phyloP scores from a whole-genome alignment of 2,797 vertebrate species.

The Alcedo atthis region DNA sequence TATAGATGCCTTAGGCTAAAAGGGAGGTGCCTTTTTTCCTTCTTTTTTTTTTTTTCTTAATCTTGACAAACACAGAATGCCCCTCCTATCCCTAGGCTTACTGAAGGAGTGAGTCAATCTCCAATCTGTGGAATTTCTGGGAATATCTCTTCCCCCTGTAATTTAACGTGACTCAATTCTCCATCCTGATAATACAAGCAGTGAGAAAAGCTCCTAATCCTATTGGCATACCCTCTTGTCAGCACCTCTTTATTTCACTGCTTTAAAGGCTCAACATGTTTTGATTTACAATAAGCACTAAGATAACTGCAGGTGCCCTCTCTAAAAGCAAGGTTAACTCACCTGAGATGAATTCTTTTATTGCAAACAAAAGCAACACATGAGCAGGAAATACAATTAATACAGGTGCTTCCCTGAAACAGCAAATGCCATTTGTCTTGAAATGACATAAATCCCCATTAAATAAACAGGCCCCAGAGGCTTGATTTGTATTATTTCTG shows the following conservation, averaged over 20 bases:
- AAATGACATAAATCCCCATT: conserved; percentile 68
- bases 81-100: conserved; percentile 69
- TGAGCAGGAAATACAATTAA: conserved; percentile 84
- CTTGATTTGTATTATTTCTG: conserved; percentile 69
- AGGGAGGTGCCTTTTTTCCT: conserved; percentile 63
- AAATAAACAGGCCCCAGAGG: conserved; percentile 66
- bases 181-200: conserved; percentile 76
- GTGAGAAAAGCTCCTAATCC: conserved; percentile 83
- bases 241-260: conserved; percentile 82
- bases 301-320: conserved; percentile 85
- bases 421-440: conserved; percentile 73
- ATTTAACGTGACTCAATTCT: conserved; percentile 82
- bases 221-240: conserved; percentile 81
- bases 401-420: conserved; percentile 82
- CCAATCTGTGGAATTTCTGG: conserved; percentile 81
- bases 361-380: conserved; percentile 79
- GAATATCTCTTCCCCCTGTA: conserved; percentile 79
- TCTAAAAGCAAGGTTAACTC: conserved; percentile 85
- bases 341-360: conserved; percentile 84
- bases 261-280: conserved; percentile 85
- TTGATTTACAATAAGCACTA: conserved; percentile 82
- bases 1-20: conserved; percentile 77
- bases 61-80: conserved; percentile 34
- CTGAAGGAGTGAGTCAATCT: conserved; percentile 73
- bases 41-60: background rate